Percentiles rank a stretch among this genome's conserved stretches.
Conservation (phyloP, 2,797 vertebrate genomes). For the Oreochromis mossambicus region DNA sequence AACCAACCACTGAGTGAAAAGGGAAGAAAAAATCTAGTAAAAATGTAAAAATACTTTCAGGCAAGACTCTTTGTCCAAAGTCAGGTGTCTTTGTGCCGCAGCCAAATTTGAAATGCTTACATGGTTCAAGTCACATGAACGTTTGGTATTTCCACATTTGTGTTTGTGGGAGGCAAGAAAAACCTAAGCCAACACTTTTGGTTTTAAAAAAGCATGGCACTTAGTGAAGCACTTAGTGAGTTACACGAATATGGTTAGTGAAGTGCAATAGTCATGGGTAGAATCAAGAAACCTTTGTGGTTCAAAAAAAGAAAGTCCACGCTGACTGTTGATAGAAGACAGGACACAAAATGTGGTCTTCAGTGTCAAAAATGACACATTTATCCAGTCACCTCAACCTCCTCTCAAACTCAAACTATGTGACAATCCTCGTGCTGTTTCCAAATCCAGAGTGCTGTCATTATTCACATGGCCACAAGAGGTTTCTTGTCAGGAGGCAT, state of each 20-base stretch:
- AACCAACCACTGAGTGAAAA: neutral
- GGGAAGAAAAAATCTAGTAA: neutral
- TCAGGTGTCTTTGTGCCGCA: neutral
- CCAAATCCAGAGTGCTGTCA: neutral
- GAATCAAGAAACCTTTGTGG: neutral
- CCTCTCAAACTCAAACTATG: neutral
- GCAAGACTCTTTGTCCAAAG: neutral
- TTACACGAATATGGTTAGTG: neutral
- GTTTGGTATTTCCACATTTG: neutral
- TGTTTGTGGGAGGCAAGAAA: neutral
- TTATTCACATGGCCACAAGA: neutral
- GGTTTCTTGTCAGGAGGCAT: neutral
- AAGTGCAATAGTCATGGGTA: neutral
- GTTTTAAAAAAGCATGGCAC: neutral
- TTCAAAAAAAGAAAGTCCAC: neutral
- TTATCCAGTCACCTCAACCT: neutral
- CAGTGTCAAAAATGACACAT: neutral
- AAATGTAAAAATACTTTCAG: neutral
- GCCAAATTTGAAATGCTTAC: neutral
- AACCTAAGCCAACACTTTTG: neutral
- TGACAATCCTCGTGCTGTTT: neutral
- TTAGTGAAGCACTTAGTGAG: neutral
- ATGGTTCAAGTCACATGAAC: neutral
- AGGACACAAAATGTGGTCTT: neutral
- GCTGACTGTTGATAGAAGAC: neutral